Evolutionary conservation across 2,888 invertebrate species (phyloP).

Genomic region (Plagodis dolabraria): DNA sequence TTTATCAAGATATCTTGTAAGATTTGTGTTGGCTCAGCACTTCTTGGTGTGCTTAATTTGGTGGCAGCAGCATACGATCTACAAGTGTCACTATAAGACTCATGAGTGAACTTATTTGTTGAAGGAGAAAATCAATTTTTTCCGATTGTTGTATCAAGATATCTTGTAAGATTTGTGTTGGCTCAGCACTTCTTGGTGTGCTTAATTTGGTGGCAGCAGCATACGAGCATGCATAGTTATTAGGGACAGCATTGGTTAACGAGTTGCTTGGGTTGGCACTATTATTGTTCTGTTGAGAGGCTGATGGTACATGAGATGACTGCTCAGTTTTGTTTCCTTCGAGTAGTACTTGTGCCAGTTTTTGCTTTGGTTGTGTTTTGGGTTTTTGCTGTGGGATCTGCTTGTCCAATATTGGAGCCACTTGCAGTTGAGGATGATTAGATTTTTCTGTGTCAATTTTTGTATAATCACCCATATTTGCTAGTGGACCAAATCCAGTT

Average conservation of each 20-base stretch:
- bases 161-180: neutral
- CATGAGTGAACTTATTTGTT: too few species aligned
- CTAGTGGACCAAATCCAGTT: neutral
- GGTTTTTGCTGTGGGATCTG: neutral
- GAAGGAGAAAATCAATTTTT: conserved; percentile 1
- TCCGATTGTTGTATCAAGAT: neutral
- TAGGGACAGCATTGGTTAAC: too few species aligned
- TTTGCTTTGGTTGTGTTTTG: neutral
- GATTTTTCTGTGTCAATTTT: neutral
- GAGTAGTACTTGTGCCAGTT: neutral
- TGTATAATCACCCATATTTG: neutral
- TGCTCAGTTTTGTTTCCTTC: neutral
- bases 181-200: neutral
- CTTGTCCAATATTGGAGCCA: neutral
- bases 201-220: neutral
- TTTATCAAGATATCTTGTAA: conserved; percentile 1
- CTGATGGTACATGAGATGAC: neutral
- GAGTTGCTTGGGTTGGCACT: too few species aligned
- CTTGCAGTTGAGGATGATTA: neutral
- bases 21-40: conserved; percentile 1
- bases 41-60: neutral
- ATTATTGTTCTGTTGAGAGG: neutral
- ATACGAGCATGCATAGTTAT: too few species aligned
- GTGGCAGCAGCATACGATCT: too few species aligned
- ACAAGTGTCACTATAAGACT: neutral